Base-by-base conservation (phyloP, 2,113 vertebrate species). In the Saccopteryx leptura region DNA sequence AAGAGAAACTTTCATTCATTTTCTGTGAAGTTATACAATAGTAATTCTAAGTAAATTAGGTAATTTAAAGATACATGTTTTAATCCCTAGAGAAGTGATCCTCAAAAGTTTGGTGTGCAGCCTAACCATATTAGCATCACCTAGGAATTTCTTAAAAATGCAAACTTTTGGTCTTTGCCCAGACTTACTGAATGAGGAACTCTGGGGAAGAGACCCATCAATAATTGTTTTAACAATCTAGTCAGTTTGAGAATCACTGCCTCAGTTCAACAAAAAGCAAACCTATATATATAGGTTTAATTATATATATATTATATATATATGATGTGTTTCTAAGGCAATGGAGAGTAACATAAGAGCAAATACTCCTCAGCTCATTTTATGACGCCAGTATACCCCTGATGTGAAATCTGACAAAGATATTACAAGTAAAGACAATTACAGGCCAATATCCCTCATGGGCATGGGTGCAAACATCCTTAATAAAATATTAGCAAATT, bases 401-500 rank as follows among this genome's bases (percentile, higher is more conserved):
- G 33, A 58, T 18, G 60, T 14, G 33, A 90, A 93, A 33, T 12
- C 39, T 86, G 19, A 75, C n/a, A 61, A 89, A 95, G 48, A 18
- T 46, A 13, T 87, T 90, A 58, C n/a, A 93, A 76, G 31, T 72
- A 78, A 39, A 84, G 56, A 89, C 14, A 76, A 54, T 65, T 92
- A 63, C 7, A 65, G 50, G 61, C 15, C 17, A 90, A 28, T 63
- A 92, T 74, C 31, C 75, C 31, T 79, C 28, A 83, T 83, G 48
- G 60, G 9, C 8, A 54, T 52, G 54, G 31, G 86, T 66, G 21
- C 19, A 87, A 93, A 93, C 39, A 60, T 76, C 12, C 56, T 88
- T 56, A 93, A 79, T 92, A 85, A 92, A 94, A 74, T 63, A 52
- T 58, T 65, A 96, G 48, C n/a, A 92, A 90, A 39, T 76, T 88